Base-by-base conservation (phyloP, 2,113 vertebrate genomes). In the Callocephalon fimbriatum region DNA sequence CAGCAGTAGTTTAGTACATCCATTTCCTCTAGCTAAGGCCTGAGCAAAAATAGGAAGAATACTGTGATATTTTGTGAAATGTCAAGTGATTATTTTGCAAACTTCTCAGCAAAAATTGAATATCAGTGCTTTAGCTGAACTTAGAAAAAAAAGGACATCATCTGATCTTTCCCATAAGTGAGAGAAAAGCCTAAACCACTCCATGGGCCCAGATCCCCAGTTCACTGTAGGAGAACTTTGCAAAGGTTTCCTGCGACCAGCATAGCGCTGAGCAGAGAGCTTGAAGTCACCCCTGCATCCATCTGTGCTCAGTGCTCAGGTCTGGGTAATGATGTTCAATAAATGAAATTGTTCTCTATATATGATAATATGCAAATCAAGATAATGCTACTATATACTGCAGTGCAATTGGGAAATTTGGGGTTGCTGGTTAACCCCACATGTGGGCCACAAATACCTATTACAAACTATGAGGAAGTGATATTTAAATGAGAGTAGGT, bases 11-110 rank as follows among this genome's bases (percentile, higher is more conserved):
- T n/a, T 56, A 2, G 15, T 67, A 12, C 23, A 70, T 73, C 54
- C 2, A 3, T 89, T 86, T 84, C 54, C 26, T 89, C 32, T 29
- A 26, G 42, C 35, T 32, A 44, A 71, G 54, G 35, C 40, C 48
- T 35, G 12, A 63, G 35, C 12, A 66, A 70, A 53, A 32, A 19
- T 74, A 70, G 31, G 50, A 92, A 75, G 32, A 72, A 68, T 61
- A 87, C 21, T 56, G 70, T 81, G 89, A 58, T 95, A 68, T 93
- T 95, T 87, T 75, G 21, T 82, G 56, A 96, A 96, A 85, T 91
- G 85, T 86, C 85, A 95, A 90, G 71, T 61, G 77, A 75, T 90
- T 79, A 61, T 93, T 91, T 88, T 86, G 66, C 88, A 73, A 86
- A 92, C 35, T 76, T 62, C 44, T 82, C 48, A 72, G 77, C 70